A percentile compares a stretch with the other conserved stretches of the same genome.
phyloP scores from a whole-genome alignment of 2,113 vertebrate species.

The Anthoscopus minutus region DNA sequence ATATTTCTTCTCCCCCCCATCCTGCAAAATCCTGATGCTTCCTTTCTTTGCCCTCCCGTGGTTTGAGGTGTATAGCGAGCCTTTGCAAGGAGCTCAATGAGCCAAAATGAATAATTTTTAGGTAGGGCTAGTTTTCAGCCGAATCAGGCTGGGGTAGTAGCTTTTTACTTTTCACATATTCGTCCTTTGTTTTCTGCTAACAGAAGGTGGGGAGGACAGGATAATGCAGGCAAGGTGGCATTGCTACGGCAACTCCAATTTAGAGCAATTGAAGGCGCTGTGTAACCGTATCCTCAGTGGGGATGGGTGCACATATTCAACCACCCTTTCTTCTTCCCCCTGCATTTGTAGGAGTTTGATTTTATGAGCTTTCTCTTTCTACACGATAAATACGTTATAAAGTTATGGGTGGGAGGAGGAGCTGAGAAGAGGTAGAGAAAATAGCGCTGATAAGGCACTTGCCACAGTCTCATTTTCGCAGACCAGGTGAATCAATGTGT shows the following conservation, averaged over 20 bases:
- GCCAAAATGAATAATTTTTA: not conserved
- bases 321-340: not conserved
- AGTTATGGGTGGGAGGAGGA: not conserved
- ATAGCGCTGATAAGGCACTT: not conserved
- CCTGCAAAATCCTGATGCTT: not conserved
- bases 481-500: not conserved
- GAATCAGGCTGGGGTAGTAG: not conserved
- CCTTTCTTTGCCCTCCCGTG: not conserved
- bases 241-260: not conserved
- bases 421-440: not conserved
- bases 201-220: not conserved
- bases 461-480: not conserved
- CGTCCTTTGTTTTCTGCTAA: not conserved
- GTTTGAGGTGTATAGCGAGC: accelerated
- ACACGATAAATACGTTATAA: not conserved
- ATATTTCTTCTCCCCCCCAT: not conserved
- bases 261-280: not conserved
- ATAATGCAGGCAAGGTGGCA: not conserved
- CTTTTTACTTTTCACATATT: not conserved
- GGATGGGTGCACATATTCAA: not conserved
- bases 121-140: not conserved
- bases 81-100: not conserved
- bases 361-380: constrained; percentile 17
- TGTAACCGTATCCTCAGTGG: not conserved
- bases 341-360: not conserved